These are phyloP conservation scores for Hetaerina americana DNA, from an alignment of 1,140 invertebrate genomes.

Conservation along the genomic window DNA sequence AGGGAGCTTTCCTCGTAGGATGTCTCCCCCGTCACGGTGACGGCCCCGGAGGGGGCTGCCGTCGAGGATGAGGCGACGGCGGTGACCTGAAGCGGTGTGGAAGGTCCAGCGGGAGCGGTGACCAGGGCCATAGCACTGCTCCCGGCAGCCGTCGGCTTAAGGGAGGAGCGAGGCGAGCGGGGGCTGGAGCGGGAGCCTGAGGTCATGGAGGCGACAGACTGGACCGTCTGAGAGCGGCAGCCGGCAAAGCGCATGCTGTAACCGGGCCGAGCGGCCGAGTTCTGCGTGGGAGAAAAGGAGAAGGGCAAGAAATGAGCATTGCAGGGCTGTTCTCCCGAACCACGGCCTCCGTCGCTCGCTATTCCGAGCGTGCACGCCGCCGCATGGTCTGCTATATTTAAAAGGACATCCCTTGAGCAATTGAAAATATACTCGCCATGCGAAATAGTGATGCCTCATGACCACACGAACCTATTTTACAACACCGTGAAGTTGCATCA, in stretches of 20 bases:
- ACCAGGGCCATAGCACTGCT: neutral
- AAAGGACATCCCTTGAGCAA: too few species aligned
- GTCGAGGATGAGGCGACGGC: neutral
- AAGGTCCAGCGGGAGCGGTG: neutral
- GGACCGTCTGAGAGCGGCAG: constrained; percentile 33
- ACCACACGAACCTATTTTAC: too few species aligned
- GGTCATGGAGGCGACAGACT: constrained; percentile 28
- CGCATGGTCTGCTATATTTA: too few species aligned
- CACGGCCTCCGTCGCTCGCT: too few species aligned
- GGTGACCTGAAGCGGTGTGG: neutral
- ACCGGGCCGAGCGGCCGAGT: constrained; percentile 21
- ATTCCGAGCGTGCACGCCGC: too few species aligned
- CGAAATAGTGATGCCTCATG: too few species aligned
- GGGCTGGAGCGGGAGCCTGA: constrained; percentile 32
- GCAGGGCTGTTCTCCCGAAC: too few species aligned
- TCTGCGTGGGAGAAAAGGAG: constrained; percentile 14
- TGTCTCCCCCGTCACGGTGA: too few species aligned
- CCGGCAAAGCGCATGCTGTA: constrained; percentile 33
- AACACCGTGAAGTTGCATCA: too few species aligned
- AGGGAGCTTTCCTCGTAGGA: neutral
- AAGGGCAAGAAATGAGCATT: neutral
- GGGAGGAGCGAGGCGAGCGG: constrained; percentile 18
- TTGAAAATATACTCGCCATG: too few species aligned
- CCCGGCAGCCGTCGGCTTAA: neutral
- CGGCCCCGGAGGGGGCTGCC: neutral